Base-by-base conservation (phyloP, 2,113 vertebrate species). In the Nyctibius bracteatus region DNA sequence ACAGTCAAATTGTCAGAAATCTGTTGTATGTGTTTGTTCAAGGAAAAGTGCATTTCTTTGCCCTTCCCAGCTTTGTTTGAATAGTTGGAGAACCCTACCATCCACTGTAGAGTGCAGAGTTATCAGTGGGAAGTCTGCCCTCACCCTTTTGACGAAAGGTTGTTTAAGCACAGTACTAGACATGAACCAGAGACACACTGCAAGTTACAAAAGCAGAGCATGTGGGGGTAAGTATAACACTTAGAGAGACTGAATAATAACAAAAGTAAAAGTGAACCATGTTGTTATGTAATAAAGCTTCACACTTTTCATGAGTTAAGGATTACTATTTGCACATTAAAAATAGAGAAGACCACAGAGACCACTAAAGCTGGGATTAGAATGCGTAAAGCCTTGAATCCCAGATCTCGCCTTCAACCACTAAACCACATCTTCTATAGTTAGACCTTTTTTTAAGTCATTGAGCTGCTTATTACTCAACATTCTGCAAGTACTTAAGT, bases 311-410 rank as follows among this genome's bases (percentile, higher is more conserved):
- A 89, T 88, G 85, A 93, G 49, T 92, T 88, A 88, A 73, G 82
- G 71, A 95, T 96, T 96, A 94, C 74, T 92, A 82, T 94, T 92
- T 95, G 44, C 77, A 89, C 86, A 89, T 94, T 94, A 93, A 91
- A 97, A 94, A 94, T 75, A 96, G 78, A 92, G 86, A 96, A 94
- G 94, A 95, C 96, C 95, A 94, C 92, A 92, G 91, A 95, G 92
- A 95, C 91, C 92, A 88, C 88, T 95, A 95, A 97, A 92, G 37
- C 81, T 91, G 88, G 88, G 83, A 97, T 95, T 92, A 96, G 73
- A 92, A 95, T 79, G 80, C 0, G 0, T 90, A 93, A 96, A 92
- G 54, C 81, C 44, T 81, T 39, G 81, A 95, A 94, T 96, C 66
- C 96, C 88, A 92, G 81, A 96, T 91, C 91, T 88, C 0, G 77